Conservation (phyloP, 1,140 invertebrate species). For the Papilio polyxenes region DNA sequence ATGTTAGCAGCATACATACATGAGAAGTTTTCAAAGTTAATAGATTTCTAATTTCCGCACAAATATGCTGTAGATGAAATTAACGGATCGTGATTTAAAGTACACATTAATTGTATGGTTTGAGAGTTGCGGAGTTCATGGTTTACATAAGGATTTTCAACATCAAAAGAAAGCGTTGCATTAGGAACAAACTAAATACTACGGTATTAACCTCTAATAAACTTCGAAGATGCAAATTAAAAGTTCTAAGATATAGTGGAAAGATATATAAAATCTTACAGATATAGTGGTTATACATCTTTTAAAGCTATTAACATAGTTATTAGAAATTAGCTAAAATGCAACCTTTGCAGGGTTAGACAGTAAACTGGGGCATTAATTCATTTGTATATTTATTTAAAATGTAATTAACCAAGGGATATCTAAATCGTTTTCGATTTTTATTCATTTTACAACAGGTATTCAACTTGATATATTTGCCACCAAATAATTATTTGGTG, state of each 20-base stretch:
- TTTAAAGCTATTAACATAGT: neutral
- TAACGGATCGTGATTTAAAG: neutral
- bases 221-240: neutral
- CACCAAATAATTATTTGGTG: too few species aligned
- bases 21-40: too few species aligned
- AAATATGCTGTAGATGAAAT: neutral
- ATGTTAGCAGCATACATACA: neutral
- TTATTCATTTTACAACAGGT: too few species aligned
- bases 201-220: neutral
- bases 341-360: neutral
- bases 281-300: neutral
- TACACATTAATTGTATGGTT: neutral
- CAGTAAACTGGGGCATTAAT: neutral
- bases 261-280: neutral
- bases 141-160: neutral
- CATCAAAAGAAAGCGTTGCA: neutral
- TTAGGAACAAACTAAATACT: neutral
- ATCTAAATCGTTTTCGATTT: too few species aligned
- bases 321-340: neutral
- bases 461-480: too few species aligned
- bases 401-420: too few species aligned
- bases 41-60: neutral
- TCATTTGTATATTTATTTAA: neutral
- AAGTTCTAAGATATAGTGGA: neutral
- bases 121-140: neutral